Evolutionary conservation across 1,140 invertebrate genomes (phyloP).

Genomic region (Conus betulinus): DNA sequence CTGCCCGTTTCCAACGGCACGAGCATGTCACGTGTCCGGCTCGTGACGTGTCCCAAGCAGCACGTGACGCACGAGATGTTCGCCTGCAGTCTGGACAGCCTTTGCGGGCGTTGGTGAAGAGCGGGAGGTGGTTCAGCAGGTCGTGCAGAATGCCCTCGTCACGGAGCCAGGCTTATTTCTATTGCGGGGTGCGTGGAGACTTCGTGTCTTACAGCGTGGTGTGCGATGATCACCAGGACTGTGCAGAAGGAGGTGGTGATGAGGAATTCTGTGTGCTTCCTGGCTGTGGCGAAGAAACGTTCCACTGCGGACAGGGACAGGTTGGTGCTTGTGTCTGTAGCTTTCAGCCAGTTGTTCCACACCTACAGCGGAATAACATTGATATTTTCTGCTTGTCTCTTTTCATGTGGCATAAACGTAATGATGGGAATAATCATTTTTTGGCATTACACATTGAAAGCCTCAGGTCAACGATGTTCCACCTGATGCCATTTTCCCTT

Average conservation of each 20-base stretch:
- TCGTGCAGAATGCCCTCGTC: neutral
- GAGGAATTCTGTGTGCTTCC: neutral
- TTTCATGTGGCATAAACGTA: no score
- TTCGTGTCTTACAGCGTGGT: neutral
- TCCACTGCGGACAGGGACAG: neutral
- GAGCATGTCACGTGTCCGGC: neutral
- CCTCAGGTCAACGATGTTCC: no score
- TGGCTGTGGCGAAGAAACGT: neutral
- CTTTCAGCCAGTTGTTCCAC: no score
- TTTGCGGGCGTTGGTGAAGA: neutral
- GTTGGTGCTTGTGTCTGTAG: neutral
- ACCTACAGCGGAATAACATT: no score
- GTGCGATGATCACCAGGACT: neutral
- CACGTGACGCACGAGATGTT: conserved; percentile 9
- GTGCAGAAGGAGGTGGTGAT: neutral
- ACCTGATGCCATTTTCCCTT: no score
- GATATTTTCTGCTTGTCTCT: no score
- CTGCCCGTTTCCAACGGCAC: neutral
- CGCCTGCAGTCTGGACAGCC: neutral
- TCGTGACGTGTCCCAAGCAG: neutral
- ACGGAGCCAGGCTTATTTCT: neutral
- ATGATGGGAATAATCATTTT: no score
- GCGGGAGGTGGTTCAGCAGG: neutral
- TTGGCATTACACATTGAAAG: no score
- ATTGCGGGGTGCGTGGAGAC: neutral